Conservation (phyloP, 2,888 invertebrate species). For the Tortricodes alternella region DNA sequence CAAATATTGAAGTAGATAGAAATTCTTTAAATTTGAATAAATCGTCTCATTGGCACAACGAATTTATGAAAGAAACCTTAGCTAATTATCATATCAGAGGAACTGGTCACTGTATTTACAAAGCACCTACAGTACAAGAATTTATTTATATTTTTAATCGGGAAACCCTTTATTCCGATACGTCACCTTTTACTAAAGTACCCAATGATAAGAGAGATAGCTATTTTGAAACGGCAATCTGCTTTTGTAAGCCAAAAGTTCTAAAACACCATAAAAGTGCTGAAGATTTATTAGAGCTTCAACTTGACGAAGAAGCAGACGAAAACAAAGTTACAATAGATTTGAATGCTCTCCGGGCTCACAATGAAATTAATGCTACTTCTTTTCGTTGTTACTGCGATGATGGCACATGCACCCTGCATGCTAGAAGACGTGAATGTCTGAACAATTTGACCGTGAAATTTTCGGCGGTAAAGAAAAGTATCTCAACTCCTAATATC, state of each 20-base stretch:
- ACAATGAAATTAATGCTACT: slow-evolving; percentile 56
- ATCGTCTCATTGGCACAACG: slow-evolving; percentile 60
- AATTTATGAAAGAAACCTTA: slow-evolving; percentile 68
- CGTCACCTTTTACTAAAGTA: slow-evolving; percentile 59
- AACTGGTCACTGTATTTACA: slow-evolving; percentile 75
- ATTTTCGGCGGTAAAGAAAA: slow-evolving; percentile 73
- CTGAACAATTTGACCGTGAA: slow-evolving; percentile 61
- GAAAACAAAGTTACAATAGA: slow-evolving; percentile 62
- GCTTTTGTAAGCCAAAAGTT: slow-evolving; percentile 71
- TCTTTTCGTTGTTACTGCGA: slow-evolving; percentile 77
- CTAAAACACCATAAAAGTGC: slow-evolving; percentile 72
- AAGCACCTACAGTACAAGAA: slow-evolving; percentile 70
- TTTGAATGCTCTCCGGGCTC: slow-evolving; percentile 52
- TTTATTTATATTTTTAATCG: slow-evolving; percentile 76
- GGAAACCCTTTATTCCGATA: slow-evolving; percentile 64
- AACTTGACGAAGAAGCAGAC: slow-evolving; percentile 41
- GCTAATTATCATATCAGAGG: slow-evolving; percentile 75
- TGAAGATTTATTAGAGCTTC: slow-evolving; percentile 67
- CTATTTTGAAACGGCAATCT: slow-evolving; percentile 75
- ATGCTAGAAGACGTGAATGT: slow-evolving; percentile 60
- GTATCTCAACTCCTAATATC: slow-evolving; percentile 75
- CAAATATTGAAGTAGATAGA: slow-evolving; percentile 72
- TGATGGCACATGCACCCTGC: slow-evolving; percentile 61
- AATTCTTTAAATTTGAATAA: slow-evolving; percentile 60
- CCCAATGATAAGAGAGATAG: slow-evolving; percentile 62